Conservation (phyloP, 2,113 vertebrate genomes). For the Psittacus erithacus region DNA sequence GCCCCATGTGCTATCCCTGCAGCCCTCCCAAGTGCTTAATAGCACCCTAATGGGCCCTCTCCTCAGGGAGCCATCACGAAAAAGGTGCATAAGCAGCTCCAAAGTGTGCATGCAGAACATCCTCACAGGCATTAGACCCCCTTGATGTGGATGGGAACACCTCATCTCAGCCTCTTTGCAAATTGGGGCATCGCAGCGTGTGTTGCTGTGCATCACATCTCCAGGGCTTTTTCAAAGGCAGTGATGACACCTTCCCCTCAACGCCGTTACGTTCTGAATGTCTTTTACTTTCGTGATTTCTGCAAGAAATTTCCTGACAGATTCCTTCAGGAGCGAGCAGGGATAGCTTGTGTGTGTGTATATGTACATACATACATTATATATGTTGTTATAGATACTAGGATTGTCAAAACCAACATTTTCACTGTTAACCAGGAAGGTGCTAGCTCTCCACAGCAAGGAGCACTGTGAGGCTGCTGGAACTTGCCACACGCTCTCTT, state of each 20-base stretch:
- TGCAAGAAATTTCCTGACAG: not conserved
- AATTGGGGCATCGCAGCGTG: not conserved
- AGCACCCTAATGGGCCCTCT: not conserved
- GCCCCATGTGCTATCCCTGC: not conserved
- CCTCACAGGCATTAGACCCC: not conserved
- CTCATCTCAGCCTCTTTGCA: not conserved
- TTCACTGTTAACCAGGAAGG: not conserved
- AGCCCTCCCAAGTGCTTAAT: not conserved
- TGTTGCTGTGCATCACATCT: fast-evolving
- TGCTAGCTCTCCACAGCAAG: not conserved
- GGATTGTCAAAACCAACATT: not conserved
- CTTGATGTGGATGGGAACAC: not conserved
- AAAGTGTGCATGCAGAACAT: not conserved
- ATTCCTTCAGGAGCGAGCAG: not conserved
- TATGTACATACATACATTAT: not conserved
- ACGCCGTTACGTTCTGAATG: not conserved
- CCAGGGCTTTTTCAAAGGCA: not conserved
- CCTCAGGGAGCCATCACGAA: not conserved
- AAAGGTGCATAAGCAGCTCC: not conserved
- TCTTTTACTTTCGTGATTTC: not conserved
- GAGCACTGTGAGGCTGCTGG: not conserved
- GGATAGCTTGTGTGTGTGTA: not conserved
- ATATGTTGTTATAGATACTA: not conserved
- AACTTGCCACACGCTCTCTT: fast-evolving
- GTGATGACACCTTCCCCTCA: not conserved